phyloP scores from a whole-genome alignment of 2,797 vertebrate species.

The Coregonus ussuriensis region DNA sequence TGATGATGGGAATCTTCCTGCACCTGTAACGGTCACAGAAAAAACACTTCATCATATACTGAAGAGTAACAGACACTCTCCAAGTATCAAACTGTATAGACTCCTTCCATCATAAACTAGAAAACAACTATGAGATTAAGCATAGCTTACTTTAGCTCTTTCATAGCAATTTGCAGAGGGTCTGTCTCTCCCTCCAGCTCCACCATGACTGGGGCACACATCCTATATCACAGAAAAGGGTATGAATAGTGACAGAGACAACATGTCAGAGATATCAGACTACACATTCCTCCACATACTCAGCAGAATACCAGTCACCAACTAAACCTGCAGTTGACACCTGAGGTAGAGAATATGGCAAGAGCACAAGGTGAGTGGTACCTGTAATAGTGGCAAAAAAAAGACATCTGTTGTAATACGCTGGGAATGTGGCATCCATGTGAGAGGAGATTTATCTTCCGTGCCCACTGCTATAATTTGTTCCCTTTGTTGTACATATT shows the following conservation, averaged over 20 bases:
- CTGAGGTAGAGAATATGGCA: not conserved
- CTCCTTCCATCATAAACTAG: not conserved
- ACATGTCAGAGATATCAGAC: not conserved
- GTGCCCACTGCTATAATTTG: too few species aligned
- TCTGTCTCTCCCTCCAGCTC: constrained; percentile 98
- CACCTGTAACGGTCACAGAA: constrained; percentile 72
- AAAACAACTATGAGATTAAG: too few species aligned
- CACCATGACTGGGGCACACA: constrained; percentile 99
- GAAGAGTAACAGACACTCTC: not conserved
- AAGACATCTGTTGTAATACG: too few species aligned
- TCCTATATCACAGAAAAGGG: constrained; percentile 70
- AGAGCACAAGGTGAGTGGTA: too few species aligned
- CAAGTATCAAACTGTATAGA: not conserved
- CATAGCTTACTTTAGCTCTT: constrained; percentile 91
- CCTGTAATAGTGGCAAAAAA: too few species aligned
- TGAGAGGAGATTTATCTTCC: too few species aligned
- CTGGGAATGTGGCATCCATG: too few species aligned
- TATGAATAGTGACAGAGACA: constrained; percentile 6
- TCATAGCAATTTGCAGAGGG: constrained; percentile 97
- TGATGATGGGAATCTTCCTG: constrained; percentile 98
- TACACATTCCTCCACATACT: not conserved
- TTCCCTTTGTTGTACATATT: too few species aligned
- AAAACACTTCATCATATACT: constrained; percentile 12
- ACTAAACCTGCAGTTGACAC: not conserved
- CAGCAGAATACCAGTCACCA: not conserved